These are phyloP conservation scores for Hirudinaria manillensis DNA, from an alignment of 2,888 invertebrate genomes.

Conservation along the genomic window DNA sequence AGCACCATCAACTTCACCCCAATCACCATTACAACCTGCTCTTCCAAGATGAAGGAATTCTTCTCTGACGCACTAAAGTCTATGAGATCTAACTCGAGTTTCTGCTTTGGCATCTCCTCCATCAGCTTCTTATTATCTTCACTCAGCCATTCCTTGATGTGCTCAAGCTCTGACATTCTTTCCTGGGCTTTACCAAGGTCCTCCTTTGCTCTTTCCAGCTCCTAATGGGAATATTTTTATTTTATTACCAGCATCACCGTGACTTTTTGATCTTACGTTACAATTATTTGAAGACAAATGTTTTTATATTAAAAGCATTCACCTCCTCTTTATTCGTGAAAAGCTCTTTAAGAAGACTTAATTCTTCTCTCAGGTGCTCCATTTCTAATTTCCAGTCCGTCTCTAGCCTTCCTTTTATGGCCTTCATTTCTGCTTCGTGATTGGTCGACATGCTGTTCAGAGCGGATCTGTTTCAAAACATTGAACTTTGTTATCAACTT, in stretches of 20 bases:
- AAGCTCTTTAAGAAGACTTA: slow-evolving; percentile 16
- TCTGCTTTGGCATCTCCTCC: slow-evolving; percentile 8
- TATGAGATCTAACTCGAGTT: neutral
- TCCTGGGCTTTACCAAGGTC: neutral
- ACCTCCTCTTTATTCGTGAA: slow-evolving; percentile 21
- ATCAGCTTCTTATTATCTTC: slow-evolving; percentile 26
- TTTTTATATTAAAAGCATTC: too few species aligned
- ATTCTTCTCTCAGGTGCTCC: slow-evolving; percentile 17
- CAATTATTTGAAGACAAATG: neutral
- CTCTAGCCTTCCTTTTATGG: neutral
- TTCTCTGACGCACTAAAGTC: neutral
- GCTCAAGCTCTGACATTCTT: neutral
- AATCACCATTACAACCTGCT: slow-evolving; percentile 1
- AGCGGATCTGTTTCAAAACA: slow-evolving; percentile 32
- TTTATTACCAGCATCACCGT: slow-evolving; percentile 9
- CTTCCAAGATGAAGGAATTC: neutral
- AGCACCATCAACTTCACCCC: neutral
- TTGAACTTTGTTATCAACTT: neutral
- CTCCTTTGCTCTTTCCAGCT: slow-evolving; percentile 27
- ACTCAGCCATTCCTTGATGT: slow-evolving; percentile 33
- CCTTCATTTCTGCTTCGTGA: slow-evolving; percentile 36
- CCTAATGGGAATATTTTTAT: slow-evolving; percentile 28
- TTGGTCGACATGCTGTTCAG: slow-evolving; percentile 35
- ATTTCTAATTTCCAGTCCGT: slow-evolving; percentile 11
- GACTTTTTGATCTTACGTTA: neutral